phyloP scores from a whole-genome alignment of 2,113 vertebrate species.

The Paratilapia polleni region DNA sequence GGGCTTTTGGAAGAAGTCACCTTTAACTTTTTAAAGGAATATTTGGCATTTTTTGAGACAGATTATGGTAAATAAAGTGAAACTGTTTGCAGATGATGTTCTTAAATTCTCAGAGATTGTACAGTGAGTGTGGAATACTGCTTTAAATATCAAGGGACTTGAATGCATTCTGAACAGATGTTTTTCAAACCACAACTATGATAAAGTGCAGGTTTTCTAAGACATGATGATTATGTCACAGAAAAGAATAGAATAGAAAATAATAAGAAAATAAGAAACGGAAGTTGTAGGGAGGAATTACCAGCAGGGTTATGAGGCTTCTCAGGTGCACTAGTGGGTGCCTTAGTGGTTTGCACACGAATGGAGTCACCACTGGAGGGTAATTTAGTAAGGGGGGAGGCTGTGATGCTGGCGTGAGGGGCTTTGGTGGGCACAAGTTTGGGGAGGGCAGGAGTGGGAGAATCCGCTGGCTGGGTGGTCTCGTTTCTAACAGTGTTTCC shows the following conservation, averaged over 20 bases:
- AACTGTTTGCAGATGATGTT: not conserved
- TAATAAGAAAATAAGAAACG: not conserved
- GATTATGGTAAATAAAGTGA: not conserved
- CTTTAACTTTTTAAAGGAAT: not conserved
- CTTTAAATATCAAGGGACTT: not conserved
- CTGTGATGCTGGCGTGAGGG: constrained; percentile 38
- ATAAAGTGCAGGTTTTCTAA: not conserved
- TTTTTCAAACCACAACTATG: not conserved
- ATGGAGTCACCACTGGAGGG: constrained; percentile 28
- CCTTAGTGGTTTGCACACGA: constrained; percentile 56
- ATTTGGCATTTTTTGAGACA: not conserved
- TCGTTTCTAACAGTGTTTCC: constrained; percentile 68
- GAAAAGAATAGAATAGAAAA: too few relatives aligned
- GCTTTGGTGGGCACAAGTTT: constrained; percentile 57
- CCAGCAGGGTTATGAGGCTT: constrained; percentile 66
- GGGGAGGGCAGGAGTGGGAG: constrained; percentile 37
- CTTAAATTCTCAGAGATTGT: not conserved
- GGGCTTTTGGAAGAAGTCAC: not conserved
- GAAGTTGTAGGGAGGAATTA: constrained; percentile 59
- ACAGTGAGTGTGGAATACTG: not conserved
- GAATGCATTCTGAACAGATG: not conserved
- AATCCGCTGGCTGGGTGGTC: constrained; percentile 37
- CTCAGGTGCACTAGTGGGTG: constrained; percentile 58
- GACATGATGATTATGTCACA: not conserved
- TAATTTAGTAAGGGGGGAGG: constrained; percentile 50